Evolutionary conservation across 2,888 invertebrate genomes (phyloP).

Genomic region (Pyrrhia umbra): DNA sequence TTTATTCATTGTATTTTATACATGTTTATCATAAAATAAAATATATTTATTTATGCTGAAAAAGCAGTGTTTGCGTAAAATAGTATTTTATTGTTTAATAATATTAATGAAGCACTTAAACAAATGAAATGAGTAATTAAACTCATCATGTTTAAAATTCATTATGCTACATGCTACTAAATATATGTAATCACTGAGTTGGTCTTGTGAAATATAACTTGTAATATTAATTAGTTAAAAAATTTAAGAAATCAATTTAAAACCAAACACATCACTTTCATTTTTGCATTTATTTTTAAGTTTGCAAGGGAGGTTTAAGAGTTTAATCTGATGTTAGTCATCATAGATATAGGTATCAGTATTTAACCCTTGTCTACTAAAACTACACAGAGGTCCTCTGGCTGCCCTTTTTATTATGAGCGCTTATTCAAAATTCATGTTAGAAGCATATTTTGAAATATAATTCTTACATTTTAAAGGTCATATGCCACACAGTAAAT

Average conservation of each 20-base stretch:
- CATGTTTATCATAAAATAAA: constrained; percentile 2
- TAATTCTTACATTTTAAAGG: background rate
- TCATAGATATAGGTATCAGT: too few species aligned
- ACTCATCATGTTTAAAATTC: background rate
- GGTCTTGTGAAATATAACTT: background rate
- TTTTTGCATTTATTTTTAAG: too few species aligned
- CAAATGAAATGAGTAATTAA: background rate
- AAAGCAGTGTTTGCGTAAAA: background rate
- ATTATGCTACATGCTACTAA: background rate
- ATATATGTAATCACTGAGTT: background rate
- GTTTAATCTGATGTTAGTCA: too few species aligned
- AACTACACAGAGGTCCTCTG: too few species aligned
- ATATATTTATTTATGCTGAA: background rate
- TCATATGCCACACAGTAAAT: background rate
- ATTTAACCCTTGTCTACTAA: too few species aligned
- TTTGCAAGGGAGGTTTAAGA: too few species aligned
- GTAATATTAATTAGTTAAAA: background rate
- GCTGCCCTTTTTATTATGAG: too few species aligned
- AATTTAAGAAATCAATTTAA: too few species aligned
- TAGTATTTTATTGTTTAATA: background rate
- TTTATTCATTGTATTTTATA: constrained; percentile 23
- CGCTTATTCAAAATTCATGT: too few species aligned
- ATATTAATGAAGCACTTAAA: background rate
- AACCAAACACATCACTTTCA: too few species aligned
- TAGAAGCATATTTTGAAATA: background rate